Evolutionary conservation across 2,888 invertebrate genomes (phyloP).

Genomic region (Platyscelio sp.): DNA sequence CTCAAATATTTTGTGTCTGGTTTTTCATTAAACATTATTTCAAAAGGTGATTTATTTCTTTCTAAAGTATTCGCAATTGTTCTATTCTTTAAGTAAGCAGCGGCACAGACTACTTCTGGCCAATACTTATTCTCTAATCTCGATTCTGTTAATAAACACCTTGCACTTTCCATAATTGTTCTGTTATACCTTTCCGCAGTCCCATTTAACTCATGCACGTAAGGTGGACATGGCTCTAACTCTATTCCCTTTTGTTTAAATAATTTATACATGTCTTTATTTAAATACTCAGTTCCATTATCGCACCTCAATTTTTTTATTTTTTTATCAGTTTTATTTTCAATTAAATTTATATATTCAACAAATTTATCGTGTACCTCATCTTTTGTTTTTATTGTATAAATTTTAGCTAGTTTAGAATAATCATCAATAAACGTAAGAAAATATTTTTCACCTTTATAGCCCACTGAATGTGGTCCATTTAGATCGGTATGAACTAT

Average conservation of each 20-base stretch:
- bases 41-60: constrained; percentile 37
- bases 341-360: constrained; percentile 39
- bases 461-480: constrained; percentile 57
- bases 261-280: constrained; percentile 24
- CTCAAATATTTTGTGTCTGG: constrained; percentile 39
- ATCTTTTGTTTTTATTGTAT: constrained; percentile 66
- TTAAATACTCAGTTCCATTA: constrained; percentile 36
- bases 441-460: constrained; percentile 70
- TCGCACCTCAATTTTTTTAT: constrained; percentile 37
- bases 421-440: constrained; percentile 70
- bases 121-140: constrained; percentile 2
- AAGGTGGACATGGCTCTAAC: constrained; percentile 28
- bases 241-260: constrained; percentile 31
- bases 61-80: constrained; percentile 4
- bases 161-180: constrained; percentile 59
- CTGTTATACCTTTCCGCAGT: constrained; percentile 46
- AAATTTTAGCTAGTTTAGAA: constrained; percentile 62
- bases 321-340: constrained; percentile 29
- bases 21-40: constrained; percentile 46
- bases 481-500: constrained; percentile 63
- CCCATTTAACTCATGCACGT: constrained; percentile 54
- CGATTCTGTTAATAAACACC: constrained; percentile 20
- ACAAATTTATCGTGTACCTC: constrained; percentile 62
- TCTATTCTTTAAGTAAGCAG: constrained; percentile 22
- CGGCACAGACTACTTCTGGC: constrained; percentile 20